Evolutionary conservation across 2,113 vertebrate species (phyloP).

Genomic region (Platichthys flesus): DNA sequence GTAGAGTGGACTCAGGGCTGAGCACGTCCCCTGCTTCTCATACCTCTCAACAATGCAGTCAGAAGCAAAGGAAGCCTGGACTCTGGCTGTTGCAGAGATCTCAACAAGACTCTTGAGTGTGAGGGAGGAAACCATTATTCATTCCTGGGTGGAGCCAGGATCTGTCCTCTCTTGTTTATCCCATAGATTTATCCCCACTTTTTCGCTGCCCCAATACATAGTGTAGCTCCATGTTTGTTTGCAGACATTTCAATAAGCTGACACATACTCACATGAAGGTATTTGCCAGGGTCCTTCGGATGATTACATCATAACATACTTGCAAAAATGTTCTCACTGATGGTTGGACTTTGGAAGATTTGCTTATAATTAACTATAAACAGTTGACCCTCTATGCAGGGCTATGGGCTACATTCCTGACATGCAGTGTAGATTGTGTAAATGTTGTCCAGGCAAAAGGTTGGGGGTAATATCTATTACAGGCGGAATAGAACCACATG

Average conservation of each 20-base stretch:
- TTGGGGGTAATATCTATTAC: slow-evolving; percentile 11
- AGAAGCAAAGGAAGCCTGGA: slow-evolving; percentile 29
- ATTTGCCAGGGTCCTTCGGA: neutral
- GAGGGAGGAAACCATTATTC: slow-evolving; percentile 67
- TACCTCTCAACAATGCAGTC: slow-evolving; percentile 33
- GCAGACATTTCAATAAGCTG: neutral
- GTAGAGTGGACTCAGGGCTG: slow-evolving; percentile 32
- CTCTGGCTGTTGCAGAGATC: slow-evolving; percentile 43
- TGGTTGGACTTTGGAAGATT: neutral
- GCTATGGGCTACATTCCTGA: slow-evolving; percentile 20
- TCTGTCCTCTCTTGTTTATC: slow-evolving; percentile 46
- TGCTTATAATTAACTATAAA: neutral
- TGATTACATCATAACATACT: neutral
- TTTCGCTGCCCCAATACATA: neutral
- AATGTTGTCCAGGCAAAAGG: slow-evolving; percentile 18
- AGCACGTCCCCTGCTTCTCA: slow-evolving; percentile 57
- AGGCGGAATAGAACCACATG: slow-evolving; percentile 33
- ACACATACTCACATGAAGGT: neutral
- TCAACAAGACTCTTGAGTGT: slow-evolving; percentile 33
- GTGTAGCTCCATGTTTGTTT: slow-evolving; percentile 8
- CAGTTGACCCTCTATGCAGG: slow-evolving; percentile 36
- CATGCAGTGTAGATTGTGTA: slow-evolving; percentile 15
- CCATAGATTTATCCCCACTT: slow-evolving; percentile 10
- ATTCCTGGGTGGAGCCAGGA: slow-evolving; percentile 54
- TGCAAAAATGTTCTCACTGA: neutral